Evolutionary conservation across 2,888 invertebrate species (phyloP), one percentile per base, ranked within the genome.

Genomic region (Xanthorhoe designata): DNA sequence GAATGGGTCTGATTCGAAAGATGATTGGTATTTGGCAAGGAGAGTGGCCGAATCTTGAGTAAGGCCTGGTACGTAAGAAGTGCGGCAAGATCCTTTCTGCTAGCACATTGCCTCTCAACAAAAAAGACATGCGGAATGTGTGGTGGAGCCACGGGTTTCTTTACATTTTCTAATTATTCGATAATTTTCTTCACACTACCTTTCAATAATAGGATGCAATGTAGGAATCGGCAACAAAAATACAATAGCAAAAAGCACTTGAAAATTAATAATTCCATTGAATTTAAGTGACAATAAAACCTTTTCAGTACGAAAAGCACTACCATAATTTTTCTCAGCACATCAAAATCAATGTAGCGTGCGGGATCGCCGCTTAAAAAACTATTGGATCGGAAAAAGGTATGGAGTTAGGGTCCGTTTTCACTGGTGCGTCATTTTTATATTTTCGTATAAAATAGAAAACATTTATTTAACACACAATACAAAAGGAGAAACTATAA

Each of bases 361-460:
- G 70, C 50, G 62, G 61, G 64, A 71, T 68, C 70, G 69, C 45
- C 75, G 76, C 79, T 81, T 82, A 77, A 81, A 80, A 79, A 82
- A 74, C 79, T 81, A 81, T 72, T 76, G 75, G 66, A 70, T 67
- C 64, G 81, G 79, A 81, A 83, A 80, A 82, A 76, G 76, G 82
- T 71, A 42, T 32, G 38, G 38, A 10, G 10, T 42, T 13, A 42
- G 5, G 38, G 38, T 5, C 13, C 2, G 38, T 42, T 42, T 42
- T 7, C 32, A 32, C 6, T 32, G 32, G 32, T 32, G 2, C 0
- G 42, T 10, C 42, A 13, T 7, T 7, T 13, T n/a, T 8, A 0
- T n/a, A 42, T n/a, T 1, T 42, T 42, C 13, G 3, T 3, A 24
- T 24, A 4, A 24, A 4, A 1, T 24, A 24, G 24, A 3, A 24